phyloP scores from a whole-genome alignment of 2,888 invertebrate species.

The Latrodectus elegans region DNA sequence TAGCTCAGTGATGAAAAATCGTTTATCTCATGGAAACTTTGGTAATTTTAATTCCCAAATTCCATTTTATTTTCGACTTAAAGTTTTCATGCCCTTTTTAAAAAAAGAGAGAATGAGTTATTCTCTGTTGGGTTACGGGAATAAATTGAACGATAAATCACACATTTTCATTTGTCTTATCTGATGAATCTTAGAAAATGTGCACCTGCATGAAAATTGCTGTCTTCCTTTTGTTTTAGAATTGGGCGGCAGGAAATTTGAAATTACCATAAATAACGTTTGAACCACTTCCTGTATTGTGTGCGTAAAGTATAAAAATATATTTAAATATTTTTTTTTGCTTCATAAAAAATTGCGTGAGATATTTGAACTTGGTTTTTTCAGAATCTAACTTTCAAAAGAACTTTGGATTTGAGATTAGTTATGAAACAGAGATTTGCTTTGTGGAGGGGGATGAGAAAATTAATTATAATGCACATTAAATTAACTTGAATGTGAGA shows the following conservation, averaged over 20 bases:
- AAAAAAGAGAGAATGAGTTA: not conserved
- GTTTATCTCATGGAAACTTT: not conserved
- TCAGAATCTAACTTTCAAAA: too few species aligned
- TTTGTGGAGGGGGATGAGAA: too few species aligned
- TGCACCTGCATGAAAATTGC: conserved; percentile 3
- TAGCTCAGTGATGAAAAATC: not conserved
- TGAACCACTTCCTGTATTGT: too few species aligned
- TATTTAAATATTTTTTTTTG: too few species aligned
- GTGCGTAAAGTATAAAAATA: too few species aligned
- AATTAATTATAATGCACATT: too few species aligned
- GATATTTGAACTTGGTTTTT: too few species aligned
- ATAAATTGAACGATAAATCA: conserved; percentile 1
- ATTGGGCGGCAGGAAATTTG: not conserved
- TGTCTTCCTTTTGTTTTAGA: not conserved
- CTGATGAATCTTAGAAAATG: not conserved
- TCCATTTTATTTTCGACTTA: not conserved
- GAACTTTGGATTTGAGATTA: too few species aligned
- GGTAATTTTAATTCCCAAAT: not conserved
- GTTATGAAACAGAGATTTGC: too few species aligned
- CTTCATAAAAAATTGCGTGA: too few species aligned
- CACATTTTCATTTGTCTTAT: not conserved
- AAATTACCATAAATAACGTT: not conserved
- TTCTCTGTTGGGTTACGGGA: not conserved
- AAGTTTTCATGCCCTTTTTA: not conserved
- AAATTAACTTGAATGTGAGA: too few species aligned